phyloP scores from a whole-genome alignment of 2,113 vertebrate genomes.

The Pelusios castaneus region DNA sequence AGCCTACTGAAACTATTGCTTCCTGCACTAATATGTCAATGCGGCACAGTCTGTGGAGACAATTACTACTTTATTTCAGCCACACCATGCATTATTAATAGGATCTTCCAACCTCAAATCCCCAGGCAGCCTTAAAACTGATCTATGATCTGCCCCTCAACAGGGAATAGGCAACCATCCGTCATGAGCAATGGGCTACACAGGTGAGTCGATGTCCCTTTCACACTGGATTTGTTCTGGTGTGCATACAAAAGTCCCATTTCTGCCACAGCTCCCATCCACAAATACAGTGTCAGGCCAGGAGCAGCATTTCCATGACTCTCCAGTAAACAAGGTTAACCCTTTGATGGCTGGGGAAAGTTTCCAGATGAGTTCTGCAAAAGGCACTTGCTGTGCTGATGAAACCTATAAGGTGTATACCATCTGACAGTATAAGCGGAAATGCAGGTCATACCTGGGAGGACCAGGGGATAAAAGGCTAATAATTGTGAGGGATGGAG shows the following conservation, averaged over 20 bases:
- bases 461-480: background rate
- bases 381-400: background rate
- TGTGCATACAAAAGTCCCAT: background rate
- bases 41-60: slow-evolving; percentile 34
- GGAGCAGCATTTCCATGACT: background rate
- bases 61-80: slow-evolving; percentile 61
- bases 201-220: slow-evolving; percentile 29
- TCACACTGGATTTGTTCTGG: slow-evolving; percentile 29
- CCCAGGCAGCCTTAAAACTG: slow-evolving; percentile 45
- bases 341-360: background rate
- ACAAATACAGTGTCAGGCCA: background rate
- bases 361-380: background rate
- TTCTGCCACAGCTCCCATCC: background rate
- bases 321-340: background rate
- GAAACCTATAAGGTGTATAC: background rate
- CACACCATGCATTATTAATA: slow-evolving; percentile 67
- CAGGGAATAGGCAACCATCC: slow-evolving; percentile 30
- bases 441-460: background rate
- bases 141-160: slow-evolving; percentile 49
- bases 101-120: slow-evolving; percentile 45
- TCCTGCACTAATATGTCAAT: slow-evolving; percentile 61
- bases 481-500: background rate
- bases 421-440: background rate
- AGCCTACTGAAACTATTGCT: slow-evolving; percentile 49
- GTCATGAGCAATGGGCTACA: background rate